phyloP scores from a whole-genome alignment of 1,140 invertebrate genomes.

The Hylyphantes graminicola region DNA sequence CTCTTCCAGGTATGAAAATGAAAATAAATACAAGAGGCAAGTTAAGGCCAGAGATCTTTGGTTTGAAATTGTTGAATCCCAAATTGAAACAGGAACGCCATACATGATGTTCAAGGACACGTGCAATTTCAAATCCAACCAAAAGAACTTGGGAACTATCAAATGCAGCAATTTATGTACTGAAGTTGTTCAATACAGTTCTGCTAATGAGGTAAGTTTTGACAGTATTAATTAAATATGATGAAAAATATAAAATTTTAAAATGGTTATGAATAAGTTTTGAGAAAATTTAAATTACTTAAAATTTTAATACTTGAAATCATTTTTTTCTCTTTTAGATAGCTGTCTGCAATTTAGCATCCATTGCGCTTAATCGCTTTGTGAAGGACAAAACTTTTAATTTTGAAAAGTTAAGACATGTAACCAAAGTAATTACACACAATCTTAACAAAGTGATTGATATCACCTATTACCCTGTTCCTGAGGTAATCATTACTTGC shows the following conservation, averaged over 20 bases:
- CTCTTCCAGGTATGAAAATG: slow-evolving; percentile 78
- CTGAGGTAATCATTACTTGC: slow-evolving; percentile 75
- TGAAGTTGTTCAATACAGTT: slow-evolving; percentile 84
- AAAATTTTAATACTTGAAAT: background rate
- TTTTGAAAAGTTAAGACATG: slow-evolving; percentile 87
- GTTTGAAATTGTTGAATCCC: slow-evolving; percentile 93
- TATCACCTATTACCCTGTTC: slow-evolving; percentile 94
- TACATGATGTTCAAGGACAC: slow-evolving; percentile 95
- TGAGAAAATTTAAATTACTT: background rate
- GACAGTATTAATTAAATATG: slow-evolving; percentile 15
- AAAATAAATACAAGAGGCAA: slow-evolving; percentile 79
- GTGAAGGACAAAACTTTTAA: slow-evolving; percentile 84
- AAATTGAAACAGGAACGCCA: slow-evolving; percentile 98
- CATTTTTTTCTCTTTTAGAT: slow-evolving; percentile 71
- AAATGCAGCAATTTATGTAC: slow-evolving; percentile 98
- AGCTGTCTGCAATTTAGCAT: slow-evolving; percentile 98
- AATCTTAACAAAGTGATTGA: slow-evolving; percentile 99
- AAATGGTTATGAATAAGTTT: background rate
- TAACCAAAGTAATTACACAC: slow-evolving; percentile 87
- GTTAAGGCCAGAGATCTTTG: slow-evolving; percentile 90
- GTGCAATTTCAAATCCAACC: slow-evolving; percentile 97
- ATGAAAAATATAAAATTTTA: background rate
- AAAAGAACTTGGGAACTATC: slow-evolving; percentile 97
- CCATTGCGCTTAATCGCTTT: slow-evolving; percentile 96
- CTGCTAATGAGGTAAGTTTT: slow-evolving; percentile 42